These are phyloP conservation scores for Chloromyia formosa DNA, from an alignment of 2,888 invertebrate species.

Conservation along the genomic window DNA sequence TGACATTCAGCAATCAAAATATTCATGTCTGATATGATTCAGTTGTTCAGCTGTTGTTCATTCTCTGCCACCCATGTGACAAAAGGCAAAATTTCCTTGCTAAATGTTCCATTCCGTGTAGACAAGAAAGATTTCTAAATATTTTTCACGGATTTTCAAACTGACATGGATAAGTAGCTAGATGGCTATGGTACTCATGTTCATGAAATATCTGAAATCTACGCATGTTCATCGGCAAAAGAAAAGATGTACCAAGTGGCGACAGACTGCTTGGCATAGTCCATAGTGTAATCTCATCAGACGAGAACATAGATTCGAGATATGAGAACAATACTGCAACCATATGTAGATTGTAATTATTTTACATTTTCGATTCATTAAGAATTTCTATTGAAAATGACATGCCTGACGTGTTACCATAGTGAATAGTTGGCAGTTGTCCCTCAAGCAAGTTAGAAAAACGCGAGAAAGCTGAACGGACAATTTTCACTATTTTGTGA, in stretches of 20 bases:
- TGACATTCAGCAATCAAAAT: too few relatives aligned
- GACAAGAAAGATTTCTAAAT: conserved; percentile 28
- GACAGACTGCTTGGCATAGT: conserved; percentile 12
- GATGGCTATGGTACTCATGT: background rate
- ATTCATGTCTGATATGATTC: conserved; percentile 17
- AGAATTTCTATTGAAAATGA: conserved; percentile 54
- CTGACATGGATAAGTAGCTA: conserved; percentile 38
- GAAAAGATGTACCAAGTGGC: conserved; percentile 15
- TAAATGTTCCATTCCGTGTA: conserved; percentile 36
- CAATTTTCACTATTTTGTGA: too few relatives aligned
- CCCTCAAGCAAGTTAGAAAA: conserved; percentile 31
- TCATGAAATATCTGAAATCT: background rate
- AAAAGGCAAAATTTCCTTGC: conserved; percentile 16
- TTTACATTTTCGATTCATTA: conserved; percentile 62
- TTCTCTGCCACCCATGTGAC: conserved; percentile 33
- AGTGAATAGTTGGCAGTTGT: conserved; percentile 44
- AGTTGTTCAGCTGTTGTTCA: conserved; percentile 34
- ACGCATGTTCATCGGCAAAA: background rate
- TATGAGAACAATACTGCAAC: conserved; percentile 45
- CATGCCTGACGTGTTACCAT: conserved; percentile 30
- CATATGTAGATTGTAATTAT: conserved; percentile 55
- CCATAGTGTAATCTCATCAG: too few relatives aligned
- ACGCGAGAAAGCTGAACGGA: background rate
- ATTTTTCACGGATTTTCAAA: conserved; percentile 25
- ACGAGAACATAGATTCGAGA: background rate